Evolutionary conservation across 2,888 invertebrate species (phyloP).

Genomic region (Cryptocephalus moraei): DNA sequence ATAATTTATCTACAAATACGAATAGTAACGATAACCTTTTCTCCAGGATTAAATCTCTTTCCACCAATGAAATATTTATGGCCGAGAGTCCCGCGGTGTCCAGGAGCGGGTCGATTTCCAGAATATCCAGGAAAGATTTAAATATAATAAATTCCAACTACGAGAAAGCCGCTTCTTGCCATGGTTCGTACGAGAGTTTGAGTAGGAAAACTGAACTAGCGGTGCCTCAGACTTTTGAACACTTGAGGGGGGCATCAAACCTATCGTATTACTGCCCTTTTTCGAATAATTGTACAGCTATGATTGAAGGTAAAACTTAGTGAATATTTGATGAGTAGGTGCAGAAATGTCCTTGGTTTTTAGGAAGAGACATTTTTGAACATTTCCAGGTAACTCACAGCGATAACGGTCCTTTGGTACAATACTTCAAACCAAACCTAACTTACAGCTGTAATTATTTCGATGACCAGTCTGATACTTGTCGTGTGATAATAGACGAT

Average conservation of each 20-base stretch:
- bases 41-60: conserved; percentile 36
- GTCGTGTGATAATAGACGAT: conserved; percentile 23
- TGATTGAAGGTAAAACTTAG: conserved; percentile 21
- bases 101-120: conserved; percentile 22
- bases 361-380: conserved; percentile 24
- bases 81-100: conserved; percentile 24
- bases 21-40: conserved; percentile 14
- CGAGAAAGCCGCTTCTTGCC: conserved; percentile 25
- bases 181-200: conserved; percentile 31
- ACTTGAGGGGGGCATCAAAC: conserved; percentile 7
- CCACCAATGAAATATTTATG: conserved; percentile 40
- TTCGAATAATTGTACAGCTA: conserved; percentile 19
- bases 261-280: conserved; percentile 29
- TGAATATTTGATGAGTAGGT: neutral
- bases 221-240: conserved; percentile 1
- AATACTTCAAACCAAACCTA: conserved; percentile 30
- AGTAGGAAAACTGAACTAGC: conserved; percentile 11
- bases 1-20: conserved; percentile 35
- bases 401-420: conserved; percentile 28
- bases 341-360: conserved; percentile 6
- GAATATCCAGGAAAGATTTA: conserved; percentile 19
- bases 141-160: conserved; percentile 13
- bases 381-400: conserved; percentile 30
- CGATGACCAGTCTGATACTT: conserved; percentile 19
- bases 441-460: conserved; percentile 22